phyloP scores from a whole-genome alignment of 2,113 vertebrate species.

The Lepisosteus oculatus region DNA sequence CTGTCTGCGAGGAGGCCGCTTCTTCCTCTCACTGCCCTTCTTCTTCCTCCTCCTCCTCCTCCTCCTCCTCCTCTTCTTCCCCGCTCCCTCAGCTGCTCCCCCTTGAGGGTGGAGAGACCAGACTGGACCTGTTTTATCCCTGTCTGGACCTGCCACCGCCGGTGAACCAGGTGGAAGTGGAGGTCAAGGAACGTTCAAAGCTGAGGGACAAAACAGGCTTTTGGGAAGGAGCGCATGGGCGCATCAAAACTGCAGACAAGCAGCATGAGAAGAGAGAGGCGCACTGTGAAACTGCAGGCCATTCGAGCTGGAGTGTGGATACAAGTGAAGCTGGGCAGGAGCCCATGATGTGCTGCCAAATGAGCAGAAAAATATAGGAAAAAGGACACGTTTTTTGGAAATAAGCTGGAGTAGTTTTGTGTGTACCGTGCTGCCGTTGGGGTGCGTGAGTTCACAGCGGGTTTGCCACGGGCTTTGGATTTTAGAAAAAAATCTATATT shows the following conservation, averaged over 20 bases:
- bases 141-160: slow-evolving; percentile 49
- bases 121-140: slow-evolving; percentile 62
- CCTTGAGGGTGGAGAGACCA: slow-evolving; percentile 61
- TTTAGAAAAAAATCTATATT: neutral
- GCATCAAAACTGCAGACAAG: slow-evolving; percentile 60
- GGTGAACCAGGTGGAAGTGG: slow-evolving; percentile 58
- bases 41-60: slow-evolving; percentile 39
- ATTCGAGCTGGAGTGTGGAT: slow-evolving; percentile 73
- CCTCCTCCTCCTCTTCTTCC: slow-evolving; percentile 50
- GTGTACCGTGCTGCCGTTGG: neutral
- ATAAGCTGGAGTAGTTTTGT: too few relatives aligned
- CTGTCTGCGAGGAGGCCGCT: slow-evolving; percentile 67
- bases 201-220: slow-evolving; percentile 50
- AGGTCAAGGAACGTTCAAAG: slow-evolving; percentile 47
- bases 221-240: slow-evolving; percentile 62
- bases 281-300: slow-evolving; percentile 17
- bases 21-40: slow-evolving; percentile 60
- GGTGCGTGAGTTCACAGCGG: neutral
- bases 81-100: slow-evolving; percentile 71
- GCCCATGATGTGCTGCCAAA: slow-evolving; percentile 64
- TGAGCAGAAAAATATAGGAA: slow-evolving; percentile 66
- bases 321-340: slow-evolving; percentile 63
- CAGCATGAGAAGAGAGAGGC: slow-evolving; percentile 16
- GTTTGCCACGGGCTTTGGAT: too few relatives aligned
- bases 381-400: too few relatives aligned